Percentiles rank a stretch among this genome's conserved stretches.
Conservation (phyloP, 2,113 vertebrate genomes). For the Clarias macrocephalus region DNA sequence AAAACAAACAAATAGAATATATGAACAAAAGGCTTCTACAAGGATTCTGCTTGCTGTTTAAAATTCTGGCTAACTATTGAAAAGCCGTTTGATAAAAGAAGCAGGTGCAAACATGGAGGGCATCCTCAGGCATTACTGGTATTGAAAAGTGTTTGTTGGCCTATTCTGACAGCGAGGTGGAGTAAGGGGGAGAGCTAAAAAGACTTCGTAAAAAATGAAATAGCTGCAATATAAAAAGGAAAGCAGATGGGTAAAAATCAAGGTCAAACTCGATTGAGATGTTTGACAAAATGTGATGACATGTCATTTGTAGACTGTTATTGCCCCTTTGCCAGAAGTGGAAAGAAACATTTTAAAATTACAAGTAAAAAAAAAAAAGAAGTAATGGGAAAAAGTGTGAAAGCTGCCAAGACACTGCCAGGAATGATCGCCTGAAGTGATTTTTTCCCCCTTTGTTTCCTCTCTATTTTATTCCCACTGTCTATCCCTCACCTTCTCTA, state of each 20-base stretch:
- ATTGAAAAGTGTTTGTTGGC: not conserved
- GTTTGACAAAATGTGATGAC: conserved; percentile 99
- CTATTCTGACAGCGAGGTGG: not conserved
- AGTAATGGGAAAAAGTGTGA: conserved; percentile 68
- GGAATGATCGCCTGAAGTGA: conserved; percentile 92
- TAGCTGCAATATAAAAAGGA: conserved; percentile 72
- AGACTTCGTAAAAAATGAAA: conserved; percentile 69
- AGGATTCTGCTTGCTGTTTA: conserved; percentile 7
- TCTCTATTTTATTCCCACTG: conserved; percentile 56
- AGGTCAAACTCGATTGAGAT: conserved; percentile 96
- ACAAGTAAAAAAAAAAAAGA: conserved; percentile 65
- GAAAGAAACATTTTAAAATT: conserved; percentile 99
- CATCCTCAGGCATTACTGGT: not conserved
- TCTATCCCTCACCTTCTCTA: conserved; percentile 55
- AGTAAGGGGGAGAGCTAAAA: conserved; percentile 43
- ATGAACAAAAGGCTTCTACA: conserved; percentile 10
- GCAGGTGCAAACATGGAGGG: not conserved
- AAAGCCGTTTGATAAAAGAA: conserved; percentile 8
- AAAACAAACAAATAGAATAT: not conserved
- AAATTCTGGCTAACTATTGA: conserved; percentile 11
- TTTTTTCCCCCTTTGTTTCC: conserved; percentile 63
- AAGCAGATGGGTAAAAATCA: conserved; percentile 96
- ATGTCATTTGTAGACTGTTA: conserved; percentile 98
- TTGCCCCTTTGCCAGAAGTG: conserved; percentile 92
- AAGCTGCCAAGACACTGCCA: conserved; percentile 85